These are phyloP conservation scores for Sebastiscus tertius DNA, from an alignment of 2,797 vertebrate species.

Conservation along the genomic window DNA sequence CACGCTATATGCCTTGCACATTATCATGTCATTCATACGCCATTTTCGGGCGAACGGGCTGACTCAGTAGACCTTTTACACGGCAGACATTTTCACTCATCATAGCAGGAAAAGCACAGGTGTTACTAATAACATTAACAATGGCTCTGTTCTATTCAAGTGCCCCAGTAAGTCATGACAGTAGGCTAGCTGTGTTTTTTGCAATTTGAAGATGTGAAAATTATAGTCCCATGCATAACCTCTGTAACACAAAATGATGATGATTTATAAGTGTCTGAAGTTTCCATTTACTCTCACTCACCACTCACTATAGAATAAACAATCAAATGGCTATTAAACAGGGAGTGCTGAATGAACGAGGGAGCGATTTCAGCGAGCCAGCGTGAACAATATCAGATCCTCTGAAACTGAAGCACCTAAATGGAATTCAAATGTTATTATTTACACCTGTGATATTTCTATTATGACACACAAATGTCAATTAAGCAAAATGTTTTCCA, in stretches of 20 bases:
- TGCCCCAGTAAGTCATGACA: background rate
- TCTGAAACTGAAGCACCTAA: background rate
- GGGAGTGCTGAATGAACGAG: background rate
- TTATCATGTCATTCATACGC: background rate
- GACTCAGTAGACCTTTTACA: background rate
- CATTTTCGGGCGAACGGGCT: too few species aligned
- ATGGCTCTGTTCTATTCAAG: background rate
- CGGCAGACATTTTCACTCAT: background rate
- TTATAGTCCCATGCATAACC: background rate
- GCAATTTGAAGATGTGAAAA: background rate
- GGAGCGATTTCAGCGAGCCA: background rate
- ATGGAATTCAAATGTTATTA: background rate
- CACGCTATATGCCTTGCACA: background rate
- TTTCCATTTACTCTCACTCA: background rate
- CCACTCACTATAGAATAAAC: background rate
- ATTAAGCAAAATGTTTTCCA: background rate
- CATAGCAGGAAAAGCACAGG: background rate
- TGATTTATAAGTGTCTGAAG: background rate
- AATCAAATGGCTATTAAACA: background rate
- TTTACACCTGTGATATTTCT: background rate
- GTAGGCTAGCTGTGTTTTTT: background rate
- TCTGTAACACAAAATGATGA: background rate
- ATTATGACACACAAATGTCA: background rate
- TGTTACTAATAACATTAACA: background rate
- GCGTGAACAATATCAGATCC: background rate